These are phyloP conservation scores for Chelmon rostratus DNA, from an alignment of 2,797 vertebrate genomes.

Conservation along the genomic window DNA sequence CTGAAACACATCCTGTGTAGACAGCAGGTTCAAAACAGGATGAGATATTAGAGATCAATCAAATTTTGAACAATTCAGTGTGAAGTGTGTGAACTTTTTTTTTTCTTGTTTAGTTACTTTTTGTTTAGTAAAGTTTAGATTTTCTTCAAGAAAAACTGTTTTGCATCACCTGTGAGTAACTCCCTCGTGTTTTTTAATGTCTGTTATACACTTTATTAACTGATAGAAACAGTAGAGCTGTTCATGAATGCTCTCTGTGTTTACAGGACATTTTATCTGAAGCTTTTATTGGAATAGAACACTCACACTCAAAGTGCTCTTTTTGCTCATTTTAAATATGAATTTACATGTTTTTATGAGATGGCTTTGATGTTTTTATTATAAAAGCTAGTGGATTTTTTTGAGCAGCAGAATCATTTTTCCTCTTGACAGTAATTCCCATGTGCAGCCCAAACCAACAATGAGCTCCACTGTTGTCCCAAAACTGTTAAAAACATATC, in stretches of 20 bases:
- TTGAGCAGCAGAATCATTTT: not conserved
- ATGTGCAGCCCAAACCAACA: not conserved
- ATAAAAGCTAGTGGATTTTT: not conserved
- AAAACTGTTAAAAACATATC: too few relatives aligned
- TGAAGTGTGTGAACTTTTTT: conserved; percentile 43
- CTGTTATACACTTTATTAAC: not conserved
- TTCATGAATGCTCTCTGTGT: conserved; percentile 7
- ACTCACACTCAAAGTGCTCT: conserved; percentile 3
- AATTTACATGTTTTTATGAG: not conserved
- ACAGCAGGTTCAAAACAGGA: conserved; percentile 12
- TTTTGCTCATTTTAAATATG: not conserved
- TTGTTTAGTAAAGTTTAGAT: conserved; percentile 59
- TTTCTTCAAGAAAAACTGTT: conserved; percentile 20
- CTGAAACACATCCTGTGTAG: conserved; percentile 1
- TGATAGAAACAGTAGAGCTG: not conserved
- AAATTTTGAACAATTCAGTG: conserved; percentile 17
- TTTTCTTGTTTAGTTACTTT: conserved; percentile 47
- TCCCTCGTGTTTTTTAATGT: conserved; percentile 20
- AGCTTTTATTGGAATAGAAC: not conserved
- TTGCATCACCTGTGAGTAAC: conserved; percentile 22
- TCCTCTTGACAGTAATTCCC: not conserved
- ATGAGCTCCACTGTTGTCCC: not conserved
- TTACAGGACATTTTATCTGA: not conserved
- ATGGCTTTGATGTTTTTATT: not conserved
- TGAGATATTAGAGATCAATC: conserved; percentile 21